Base-by-base conservation (phyloP, 2,888 invertebrate species). In the Dicyrtomina minuta region DNA sequence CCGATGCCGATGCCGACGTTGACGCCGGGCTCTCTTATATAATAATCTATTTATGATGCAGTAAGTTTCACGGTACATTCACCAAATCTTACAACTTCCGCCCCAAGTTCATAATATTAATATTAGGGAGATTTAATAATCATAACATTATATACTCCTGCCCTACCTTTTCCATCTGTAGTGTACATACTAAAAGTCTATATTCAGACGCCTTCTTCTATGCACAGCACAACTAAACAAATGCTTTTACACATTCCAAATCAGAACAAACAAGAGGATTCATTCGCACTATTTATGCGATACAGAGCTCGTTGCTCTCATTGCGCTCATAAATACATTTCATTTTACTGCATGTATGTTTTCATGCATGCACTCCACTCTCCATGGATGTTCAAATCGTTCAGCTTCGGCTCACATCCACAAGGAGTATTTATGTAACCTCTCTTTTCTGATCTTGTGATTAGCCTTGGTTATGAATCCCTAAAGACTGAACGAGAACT, bases 271-370 rank as follows among this genome's bases (percentile, higher is more conserved):
- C 53, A 65, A 55, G 62, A 15, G 53, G 39, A 65, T 65, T 65
- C 64, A 65, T 65, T 65, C 53, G 39, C 53, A 12, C 49, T 53
- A 65, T 65, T 65, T 65, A 65, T 65, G n/a, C n/a, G 51, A 65
- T 53, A 12, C 51, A 13, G 26, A 55, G 17, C 26, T 51, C 64
- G 27, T 33, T 65, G 33, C 64, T 65, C 64, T 65, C 64, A 65
- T 65, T 65, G 53, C 64, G 20, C 53, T 65, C 64, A 65, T 65
- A 65, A 65, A 65, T 53, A 65, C 53, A 65, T 65, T 65, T 65
- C 64, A 65, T 61, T 22, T 49, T 26, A 26, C 46, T 61, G 46
- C 33, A 33, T 5, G 33, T 33, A 33, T 33, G 20, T 60, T 60
- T 46, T 46, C 44, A 22, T 12, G n/a, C n/a, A 33, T 33, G 33